Evolutionary conservation across 2,888 invertebrate genomes (phyloP), one percentile per base, ranked within the genome.

Genomic region (Anticlea derivata): DNA sequence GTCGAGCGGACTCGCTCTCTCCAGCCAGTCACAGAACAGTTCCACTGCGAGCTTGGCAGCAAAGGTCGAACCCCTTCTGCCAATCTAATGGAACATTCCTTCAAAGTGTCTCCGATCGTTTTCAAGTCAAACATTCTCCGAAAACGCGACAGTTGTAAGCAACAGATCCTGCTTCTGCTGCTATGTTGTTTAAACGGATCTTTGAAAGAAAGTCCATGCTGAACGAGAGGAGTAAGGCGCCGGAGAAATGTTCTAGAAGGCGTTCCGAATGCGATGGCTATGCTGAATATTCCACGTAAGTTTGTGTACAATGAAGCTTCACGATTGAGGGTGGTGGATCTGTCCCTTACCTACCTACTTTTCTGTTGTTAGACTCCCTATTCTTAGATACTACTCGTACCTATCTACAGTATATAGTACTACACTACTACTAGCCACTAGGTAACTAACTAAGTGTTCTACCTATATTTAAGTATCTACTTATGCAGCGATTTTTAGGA

Each of bases 161-260:
- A 89, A 73, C 88, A 90, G 72, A 89, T 91, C 54, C 78, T 91
- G 55, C 70, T 91, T 22, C 72, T 91, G 56, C 75, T 91, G 87
- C 78, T 91, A 91, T 91, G 91, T 78, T 91, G 91, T 82, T 89
- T 89, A 88, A 91, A 91, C 90, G 91, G 88, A 80, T 91, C 90
- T 77, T 91, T 83, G 84, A 90, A 89, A 80, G 91, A 91, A 89
- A 91, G 71, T 86, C 91, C 84, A 76, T 89, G 89, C 82, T 91
- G 90, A 91, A 87, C 64, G 71, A 75, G 41, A 80, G 75, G 71
- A 81, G 68, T 51, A 81, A 75, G 69, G 60, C 70, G 58, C 70
- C 74, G 56, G 75, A 83, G 75, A 89, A 87, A 82, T 89, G 88
- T 85, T 83, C 83, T 77, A 86, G 86, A 85, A 85, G 84, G 72